Conservation (phyloP, 2,113 vertebrate genomes). For the Myiagra hebetior region DNA sequence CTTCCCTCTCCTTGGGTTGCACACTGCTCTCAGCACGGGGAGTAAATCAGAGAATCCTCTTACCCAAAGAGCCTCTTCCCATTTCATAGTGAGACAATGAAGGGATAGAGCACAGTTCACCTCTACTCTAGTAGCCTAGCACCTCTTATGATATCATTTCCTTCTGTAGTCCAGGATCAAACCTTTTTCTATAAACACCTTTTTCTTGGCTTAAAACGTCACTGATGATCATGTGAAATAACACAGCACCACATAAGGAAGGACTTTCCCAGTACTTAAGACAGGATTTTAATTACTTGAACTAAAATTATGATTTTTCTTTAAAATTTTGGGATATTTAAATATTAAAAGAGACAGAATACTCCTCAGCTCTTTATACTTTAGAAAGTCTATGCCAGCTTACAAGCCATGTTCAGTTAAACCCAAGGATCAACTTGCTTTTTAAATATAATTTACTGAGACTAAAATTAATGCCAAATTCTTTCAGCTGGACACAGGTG, state of each 20-base stretch:
- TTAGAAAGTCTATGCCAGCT: background rate
- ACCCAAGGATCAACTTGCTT: background rate
- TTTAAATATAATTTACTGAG: background rate
- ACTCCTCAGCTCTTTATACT: background rate
- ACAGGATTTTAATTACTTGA: background rate
- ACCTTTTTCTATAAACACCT: background rate
- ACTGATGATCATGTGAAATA: background rate
- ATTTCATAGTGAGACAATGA: background rate
- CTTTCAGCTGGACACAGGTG: background rate
- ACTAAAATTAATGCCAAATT: background rate
- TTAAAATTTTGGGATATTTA: background rate
- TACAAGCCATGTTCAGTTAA: background rate
- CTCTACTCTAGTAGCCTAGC: background rate
- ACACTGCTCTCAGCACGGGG: background rate
- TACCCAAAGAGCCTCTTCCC: background rate
- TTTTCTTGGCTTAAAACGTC: background rate
- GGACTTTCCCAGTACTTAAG: background rate
- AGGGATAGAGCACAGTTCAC: background rate
- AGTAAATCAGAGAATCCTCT: background rate
- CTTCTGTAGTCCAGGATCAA: background rate
- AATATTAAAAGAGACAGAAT: background rate
- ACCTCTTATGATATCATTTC: background rate
- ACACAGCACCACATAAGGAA: background rate
- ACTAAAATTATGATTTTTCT: background rate
- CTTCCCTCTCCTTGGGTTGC: background rate